phyloP scores from a whole-genome alignment of 2,888 invertebrate species.

The Dryomyza anilis region DNA sequence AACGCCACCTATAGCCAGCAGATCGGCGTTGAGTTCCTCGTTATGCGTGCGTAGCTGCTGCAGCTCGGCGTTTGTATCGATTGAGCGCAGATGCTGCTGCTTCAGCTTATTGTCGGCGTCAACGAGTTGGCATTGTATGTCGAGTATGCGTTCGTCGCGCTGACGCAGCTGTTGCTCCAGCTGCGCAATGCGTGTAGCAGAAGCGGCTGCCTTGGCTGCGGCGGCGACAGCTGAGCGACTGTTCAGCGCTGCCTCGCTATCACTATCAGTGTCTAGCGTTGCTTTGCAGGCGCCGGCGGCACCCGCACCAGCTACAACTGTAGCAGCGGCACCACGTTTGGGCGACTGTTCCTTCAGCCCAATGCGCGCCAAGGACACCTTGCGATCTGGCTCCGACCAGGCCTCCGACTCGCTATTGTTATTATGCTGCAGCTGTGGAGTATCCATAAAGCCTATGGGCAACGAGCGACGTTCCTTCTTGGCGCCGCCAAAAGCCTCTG shows the following conservation, averaged over 20 bases:
- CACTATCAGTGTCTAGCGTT: conserved; percentile 55
- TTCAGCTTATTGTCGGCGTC: conserved; percentile 57
- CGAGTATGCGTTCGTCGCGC: conserved; percentile 61
- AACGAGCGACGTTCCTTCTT: conserved; percentile 57
- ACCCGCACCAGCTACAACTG: conserved; percentile 14
- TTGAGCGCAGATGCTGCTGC: conserved; percentile 51
- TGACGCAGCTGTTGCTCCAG: conserved; percentile 60
- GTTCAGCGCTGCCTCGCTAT: conserved; percentile 42
- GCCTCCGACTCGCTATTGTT: conserved; percentile 76
- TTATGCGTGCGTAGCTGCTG: conserved; percentile 48
- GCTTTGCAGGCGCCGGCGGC: conserved; percentile 32
- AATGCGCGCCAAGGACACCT: conserved; percentile 79
- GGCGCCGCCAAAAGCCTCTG: conserved; percentile 33
- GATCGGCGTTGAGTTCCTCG: conserved; percentile 48
- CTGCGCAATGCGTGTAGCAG: conserved; percentile 60
- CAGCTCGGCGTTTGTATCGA: conserved; percentile 49
- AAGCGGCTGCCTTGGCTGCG: conserved; percentile 46
- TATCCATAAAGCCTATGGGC: conserved; percentile 39
- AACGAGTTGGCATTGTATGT: conserved; percentile 55
- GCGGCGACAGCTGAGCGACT: conserved; percentile 46
- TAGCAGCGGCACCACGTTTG: conserved; percentile 45
- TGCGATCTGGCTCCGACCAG: conserved; percentile 86
- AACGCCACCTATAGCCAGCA: conserved; percentile 45
- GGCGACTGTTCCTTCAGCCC: conserved; percentile 66
- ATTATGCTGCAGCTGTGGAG: conserved; percentile 42